A percentile compares a stretch with the other conserved stretches of the same genome.
Evolutionary conservation across 2,797 vertebrate species (phyloP).

Genomic region (Anabas testudineus): DNA sequence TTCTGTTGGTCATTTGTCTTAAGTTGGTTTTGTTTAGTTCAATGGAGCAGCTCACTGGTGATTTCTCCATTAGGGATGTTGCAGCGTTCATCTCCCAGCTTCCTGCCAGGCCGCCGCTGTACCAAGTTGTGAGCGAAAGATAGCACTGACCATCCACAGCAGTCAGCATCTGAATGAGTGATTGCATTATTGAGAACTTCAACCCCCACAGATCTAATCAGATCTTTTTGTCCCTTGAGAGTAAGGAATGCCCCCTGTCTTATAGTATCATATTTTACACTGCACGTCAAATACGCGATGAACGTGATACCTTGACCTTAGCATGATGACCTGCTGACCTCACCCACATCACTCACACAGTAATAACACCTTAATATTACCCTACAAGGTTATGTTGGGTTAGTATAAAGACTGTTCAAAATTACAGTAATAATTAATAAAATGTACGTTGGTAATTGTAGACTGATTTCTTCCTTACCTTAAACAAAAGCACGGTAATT

Average conservation of each 20-base stretch:
- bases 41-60: slow-evolving; percentile 36
- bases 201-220: slow-evolving; percentile 7
- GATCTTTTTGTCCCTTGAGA: slow-evolving; percentile 14
- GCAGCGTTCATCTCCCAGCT: neutral
- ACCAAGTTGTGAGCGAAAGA: slow-evolving; percentile 18
- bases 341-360: neutral
- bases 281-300: slow-evolving; percentile 23
- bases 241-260: neutral
- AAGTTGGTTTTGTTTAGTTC: slow-evolving; percentile 19
- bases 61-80: slow-evolving; percentile 10
- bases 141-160: slow-evolving; percentile 16
- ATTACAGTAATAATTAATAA: neutral
- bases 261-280: slow-evolving; percentile 41
- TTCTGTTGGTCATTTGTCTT: no score
- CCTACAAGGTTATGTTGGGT: no score
- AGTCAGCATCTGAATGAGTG: slow-evolving; percentile 4
- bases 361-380: no score
- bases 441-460: neutral
- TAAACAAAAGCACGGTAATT: neutral
- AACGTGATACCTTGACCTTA: slow-evolving; percentile 46
- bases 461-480: neutral
- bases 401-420: no score
- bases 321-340: slow-evolving; percentile 21
- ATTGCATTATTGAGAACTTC: slow-evolving; percentile 59
- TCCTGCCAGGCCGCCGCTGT: neutral